phyloP scores from a whole-genome alignment of 2,888 invertebrate genomes.

The Oxystoma pomonae region DNA sequence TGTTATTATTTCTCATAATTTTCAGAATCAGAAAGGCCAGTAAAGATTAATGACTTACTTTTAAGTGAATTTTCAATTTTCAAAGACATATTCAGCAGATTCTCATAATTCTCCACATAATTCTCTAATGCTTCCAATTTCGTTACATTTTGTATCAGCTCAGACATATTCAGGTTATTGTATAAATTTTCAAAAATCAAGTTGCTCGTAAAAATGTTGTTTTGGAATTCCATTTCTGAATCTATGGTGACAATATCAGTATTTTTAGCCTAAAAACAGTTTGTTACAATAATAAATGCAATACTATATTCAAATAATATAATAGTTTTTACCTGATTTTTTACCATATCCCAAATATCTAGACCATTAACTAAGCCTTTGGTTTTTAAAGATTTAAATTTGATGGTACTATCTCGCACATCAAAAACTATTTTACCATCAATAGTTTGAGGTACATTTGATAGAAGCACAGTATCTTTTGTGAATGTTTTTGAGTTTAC shows the following conservation, averaged over 20 bases:
- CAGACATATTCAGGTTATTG: conserved; percentile 38
- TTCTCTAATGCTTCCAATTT: conserved; percentile 31
- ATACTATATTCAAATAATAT: conserved; percentile 8
- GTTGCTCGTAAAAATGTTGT: conserved; percentile 36
- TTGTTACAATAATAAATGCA: neutral
- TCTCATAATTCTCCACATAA: conserved; percentile 42
- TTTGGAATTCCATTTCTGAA: conserved; percentile 36
- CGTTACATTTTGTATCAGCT: conserved; percentile 38
- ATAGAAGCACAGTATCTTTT: conserved; percentile 41
- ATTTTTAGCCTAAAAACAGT: conserved; percentile 35
- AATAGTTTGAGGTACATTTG: conserved; percentile 44
- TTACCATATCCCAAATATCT: conserved; percentile 34
- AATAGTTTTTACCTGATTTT: conserved; percentile 37
- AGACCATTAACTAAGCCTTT: conserved; percentile 39
- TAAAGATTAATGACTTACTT: too few species aligned
- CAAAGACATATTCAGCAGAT: conserved; percentile 34
- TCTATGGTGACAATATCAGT: conserved; percentile 33
- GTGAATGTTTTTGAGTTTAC: conserved; percentile 41
- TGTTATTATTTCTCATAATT: too few species aligned
- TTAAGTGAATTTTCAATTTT: conserved; percentile 38
- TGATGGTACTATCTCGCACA: conserved; percentile 15
- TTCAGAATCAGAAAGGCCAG: too few species aligned
- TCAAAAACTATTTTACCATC: conserved; percentile 42
- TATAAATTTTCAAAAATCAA: conserved; percentile 37
- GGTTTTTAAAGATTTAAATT: conserved; percentile 38